Evolutionary conservation across 2,113 vertebrate genomes (phyloP), one percentile per base, ranked within the genome.

Genomic region (Zosterops lateralis): DNA sequence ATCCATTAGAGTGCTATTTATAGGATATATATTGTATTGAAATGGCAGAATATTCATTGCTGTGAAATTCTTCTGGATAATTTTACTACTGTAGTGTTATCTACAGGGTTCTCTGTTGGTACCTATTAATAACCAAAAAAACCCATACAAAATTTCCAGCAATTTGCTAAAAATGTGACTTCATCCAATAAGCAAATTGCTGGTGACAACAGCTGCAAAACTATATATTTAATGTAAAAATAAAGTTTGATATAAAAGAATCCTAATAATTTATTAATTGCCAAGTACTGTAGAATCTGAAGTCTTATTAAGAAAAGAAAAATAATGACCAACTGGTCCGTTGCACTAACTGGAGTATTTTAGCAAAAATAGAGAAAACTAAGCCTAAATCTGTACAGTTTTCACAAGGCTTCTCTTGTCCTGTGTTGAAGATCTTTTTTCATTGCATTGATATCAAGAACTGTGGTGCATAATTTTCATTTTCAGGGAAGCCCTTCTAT

Each of bases 1-100:
- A 68, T 72, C 92, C 89, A 91, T 95, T 93, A 89, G 80, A 89
- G 66, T 84, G 80, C 89, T 95, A 58, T 91, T 96, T 95, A 81
- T 94, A 95, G 89, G 50, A 61, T 89, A 79, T 65, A 68, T 89
- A 54, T 93, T 89, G 73, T 96, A 85, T 93, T 66, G 77, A 94
- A 91, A 91, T 83, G 84, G 75, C 71, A 87, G 74, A 92, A 89
- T 95, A 90, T 84, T 73, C 58, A 91, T 87, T 70, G 72, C 62
- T 87, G 11, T 87, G 89, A 89, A 95, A 87, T 91, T 90, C 75
- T 84, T 50, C 62, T 76, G 57, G 84, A 65, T 89, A 87, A 87
- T 94, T 84, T 95, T 82, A 50, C 50, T 76, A 42, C 54, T 68
- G 15, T 54, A 50, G 5, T 82, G 74, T 34, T 73, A 42, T 21